Base-by-base conservation (phyloP, 1,140 invertebrate species). In the Portunus trituberculatus region DNA sequence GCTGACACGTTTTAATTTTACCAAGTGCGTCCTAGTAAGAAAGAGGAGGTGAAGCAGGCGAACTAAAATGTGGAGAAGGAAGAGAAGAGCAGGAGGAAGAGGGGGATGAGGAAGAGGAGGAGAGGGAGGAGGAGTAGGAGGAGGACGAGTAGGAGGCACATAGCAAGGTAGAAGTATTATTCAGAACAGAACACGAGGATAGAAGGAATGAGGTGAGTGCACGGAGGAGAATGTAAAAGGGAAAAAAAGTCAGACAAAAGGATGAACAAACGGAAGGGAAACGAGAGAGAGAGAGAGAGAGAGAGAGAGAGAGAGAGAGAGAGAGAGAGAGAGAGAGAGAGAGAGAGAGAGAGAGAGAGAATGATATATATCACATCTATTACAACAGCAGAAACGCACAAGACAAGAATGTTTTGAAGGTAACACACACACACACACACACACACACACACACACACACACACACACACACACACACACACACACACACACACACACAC, bases 401-500 rank as follows among this genome's bases (percentile, higher is more conserved):
- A 39, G 39, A 39, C 39, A 39, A 39, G 39, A 39, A 39, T 39
- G 39, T 39, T 39, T 39, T 39, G 39, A 39, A 39, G 39, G 39
- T 39, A 39, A 39, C 28, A 86, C 28, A 86, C 83, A 86, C 83
- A 86, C 7, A 29, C 83, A 86, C 28, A n/a, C 28, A 25, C 28
- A 89, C 87, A 16, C 20, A 46, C 87, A 46, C 87, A 46, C 32
- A 46, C 87, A 46, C 32, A 46, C 87, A 89, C 32, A 89, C 87
- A 89, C 32, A 89, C 87, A 89, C 87, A 45, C 87, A 89, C 87
- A 89, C 87, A 89, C 87, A 89, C 39, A 89, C 39, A 89, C 87
- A 89, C 87, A 89, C 87, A 45, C 87, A 89, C 87, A 89, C 87
- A 89, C 87, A 89, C 87, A 89, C 87, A 89, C 87, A 89, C 28